A percentile compares a stretch with the other conserved stretches of the same genome.
Conservation (phyloP, 2,113 vertebrate species). For the Corythoichthys haematopterus region DNA sequence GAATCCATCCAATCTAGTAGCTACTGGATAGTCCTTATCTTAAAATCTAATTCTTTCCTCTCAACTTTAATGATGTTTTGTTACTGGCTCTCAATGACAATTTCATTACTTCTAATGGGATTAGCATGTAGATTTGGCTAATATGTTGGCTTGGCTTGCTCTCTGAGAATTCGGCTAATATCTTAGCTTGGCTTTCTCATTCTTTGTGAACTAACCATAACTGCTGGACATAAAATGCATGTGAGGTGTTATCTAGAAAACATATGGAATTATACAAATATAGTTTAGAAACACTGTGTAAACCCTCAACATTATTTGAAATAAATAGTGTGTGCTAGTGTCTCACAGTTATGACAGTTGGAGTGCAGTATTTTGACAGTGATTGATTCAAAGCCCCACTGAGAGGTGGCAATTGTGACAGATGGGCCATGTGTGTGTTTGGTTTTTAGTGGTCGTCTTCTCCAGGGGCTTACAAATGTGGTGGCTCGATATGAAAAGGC, state of each 20-base stretch:
- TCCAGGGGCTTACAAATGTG: constrained; percentile 30
- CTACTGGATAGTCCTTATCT: constrained; percentile 8
- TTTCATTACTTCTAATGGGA: constrained; percentile 16
- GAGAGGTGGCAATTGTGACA: constrained; percentile 25
- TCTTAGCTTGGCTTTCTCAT: constrained; percentile 1
- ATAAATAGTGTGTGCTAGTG: constrained; percentile 1
- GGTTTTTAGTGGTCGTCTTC: constrained; percentile 18
- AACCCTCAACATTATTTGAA: background rate
- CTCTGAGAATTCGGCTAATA: background rate
- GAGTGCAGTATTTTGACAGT: constrained; percentile 47
- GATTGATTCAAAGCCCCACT: constrained; percentile 49
- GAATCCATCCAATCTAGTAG: constrained; percentile 32
- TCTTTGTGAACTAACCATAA: constrained; percentile 38
- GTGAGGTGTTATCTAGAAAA: background rate
- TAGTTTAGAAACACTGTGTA: background rate
- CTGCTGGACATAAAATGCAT: background rate
- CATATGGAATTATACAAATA: background rate
- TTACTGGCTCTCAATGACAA: background rate
- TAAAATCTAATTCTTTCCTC: background rate
- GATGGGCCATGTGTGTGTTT: constrained; percentile 26
- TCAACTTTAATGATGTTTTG: background rate
- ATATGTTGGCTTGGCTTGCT: constrained; percentile 3
- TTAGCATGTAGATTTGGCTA: constrained; percentile 4
- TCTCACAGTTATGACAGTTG: constrained; percentile 8
- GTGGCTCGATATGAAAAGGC: constrained; percentile 23